These are phyloP conservation scores for Staurois parvus DNA, from an alignment of 2,797 vertebrate genomes.

Conservation along the genomic window DNA sequence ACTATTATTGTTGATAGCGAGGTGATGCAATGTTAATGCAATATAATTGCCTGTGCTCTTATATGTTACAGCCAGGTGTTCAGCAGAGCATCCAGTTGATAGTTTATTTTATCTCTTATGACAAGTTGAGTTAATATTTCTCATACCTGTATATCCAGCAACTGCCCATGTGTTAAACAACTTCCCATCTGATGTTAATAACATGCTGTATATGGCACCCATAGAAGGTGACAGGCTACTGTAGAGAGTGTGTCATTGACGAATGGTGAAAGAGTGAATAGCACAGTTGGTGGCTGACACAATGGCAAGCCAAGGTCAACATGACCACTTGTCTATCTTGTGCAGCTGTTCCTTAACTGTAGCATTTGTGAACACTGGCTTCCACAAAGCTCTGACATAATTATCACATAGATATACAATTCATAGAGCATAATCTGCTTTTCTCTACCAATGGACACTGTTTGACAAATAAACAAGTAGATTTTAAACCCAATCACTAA, in stretches of 20 bases:
- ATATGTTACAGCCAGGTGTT: slow-evolving; percentile 61
- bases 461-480: not conserved
- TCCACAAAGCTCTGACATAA: not conserved
- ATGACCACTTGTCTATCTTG: slow-evolving; percentile 16
- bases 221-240: slow-evolving; percentile 7
- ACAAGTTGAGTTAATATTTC: slow-evolving; percentile 42
- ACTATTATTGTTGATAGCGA: slow-evolving; percentile 61
- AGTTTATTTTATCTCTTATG: slow-evolving; percentile 41
- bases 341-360: slow-evolving; percentile 3
- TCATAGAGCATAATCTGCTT: not conserved
- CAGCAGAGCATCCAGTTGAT: slow-evolving; percentile 41
- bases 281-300: slow-evolving; percentile 28
- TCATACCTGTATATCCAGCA: slow-evolving; percentile 25
- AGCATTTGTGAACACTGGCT: not conserved
- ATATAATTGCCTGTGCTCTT: slow-evolving; percentile 60
- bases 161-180: slow-evolving; percentile 22
- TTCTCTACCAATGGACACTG: not conserved
- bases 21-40: slow-evolving; percentile 61
- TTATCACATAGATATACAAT: not conserved
- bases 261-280: slow-evolving; percentile 1
- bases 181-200: slow-evolving; percentile 25
- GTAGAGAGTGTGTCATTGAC: slow-evolving; percentile 14
- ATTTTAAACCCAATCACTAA: not conserved
- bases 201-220: slow-evolving; percentile 16
- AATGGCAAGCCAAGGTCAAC: slow-evolving; percentile 30